Percentiles rank a stretch among this genome's conserved stretches.
phyloP scores from a whole-genome alignment of 2,888 invertebrate species.

The Drosophila maculinotata region DNA sequence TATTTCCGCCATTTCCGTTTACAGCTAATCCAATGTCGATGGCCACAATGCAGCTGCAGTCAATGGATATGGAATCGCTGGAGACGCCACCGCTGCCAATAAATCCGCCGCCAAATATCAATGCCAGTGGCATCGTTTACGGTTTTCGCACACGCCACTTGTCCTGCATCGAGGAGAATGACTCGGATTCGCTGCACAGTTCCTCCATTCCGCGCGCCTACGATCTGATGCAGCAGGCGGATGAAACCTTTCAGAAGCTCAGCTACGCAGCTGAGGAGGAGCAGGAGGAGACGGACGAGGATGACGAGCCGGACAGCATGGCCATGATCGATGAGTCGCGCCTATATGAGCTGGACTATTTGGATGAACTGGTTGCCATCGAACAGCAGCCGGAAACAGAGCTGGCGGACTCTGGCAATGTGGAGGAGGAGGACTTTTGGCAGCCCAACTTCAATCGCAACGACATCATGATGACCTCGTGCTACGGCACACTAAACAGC shows the following conservation, averaged over 20 bases:
- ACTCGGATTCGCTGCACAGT: slow-evolving; percentile 84
- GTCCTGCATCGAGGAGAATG: slow-evolving; percentile 85
- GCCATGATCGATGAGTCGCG: slow-evolving; percentile 84
- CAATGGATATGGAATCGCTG: slow-evolving; percentile 41
- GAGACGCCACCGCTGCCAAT: slow-evolving; percentile 67
- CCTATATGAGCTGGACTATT: slow-evolving; percentile 80
- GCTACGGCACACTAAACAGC: slow-evolving; percentile 83
- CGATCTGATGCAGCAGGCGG: slow-evolving; percentile 83
- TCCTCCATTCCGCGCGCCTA: slow-evolving; percentile 82
- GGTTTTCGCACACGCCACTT: slow-evolving; percentile 84
- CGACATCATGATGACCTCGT: slow-evolving; percentile 85
- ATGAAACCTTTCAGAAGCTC: slow-evolving; percentile 82
- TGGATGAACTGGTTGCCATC: slow-evolving; percentile 79
- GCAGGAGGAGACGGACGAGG: slow-evolving; percentile 25
- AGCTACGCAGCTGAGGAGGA: slow-evolving; percentile 36
- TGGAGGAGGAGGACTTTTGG: slow-evolving; percentile 73
- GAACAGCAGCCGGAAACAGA: slow-evolving; percentile 45
- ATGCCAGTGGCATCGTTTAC: slow-evolving; percentile 70
- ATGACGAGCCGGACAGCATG: slow-evolving; percentile 71
- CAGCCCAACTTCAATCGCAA: slow-evolving; percentile 68
- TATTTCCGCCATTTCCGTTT: no score
- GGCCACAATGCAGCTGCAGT: slow-evolving; percentile 55
- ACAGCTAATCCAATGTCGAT: slow-evolving; percentile 45
- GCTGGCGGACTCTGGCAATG: slow-evolving; percentile 65
- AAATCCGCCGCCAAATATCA: slow-evolving; percentile 44